Evolutionary conservation across 2,888 invertebrate species (phyloP).

Genomic region (Andrena bicolor): DNA sequence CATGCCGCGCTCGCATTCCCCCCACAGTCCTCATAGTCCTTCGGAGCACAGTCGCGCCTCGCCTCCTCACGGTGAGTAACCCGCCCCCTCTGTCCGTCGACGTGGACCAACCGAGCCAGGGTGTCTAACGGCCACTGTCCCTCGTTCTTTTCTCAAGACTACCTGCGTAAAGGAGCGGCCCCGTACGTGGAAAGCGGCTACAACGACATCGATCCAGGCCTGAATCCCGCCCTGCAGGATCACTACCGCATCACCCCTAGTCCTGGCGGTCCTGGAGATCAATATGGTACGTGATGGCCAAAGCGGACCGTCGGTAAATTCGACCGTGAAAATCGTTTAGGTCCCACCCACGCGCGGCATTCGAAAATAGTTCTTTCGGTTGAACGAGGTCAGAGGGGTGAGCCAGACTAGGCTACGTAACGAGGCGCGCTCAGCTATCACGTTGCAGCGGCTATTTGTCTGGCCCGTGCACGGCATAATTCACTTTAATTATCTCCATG

Average conservation of each 20-base stretch:
- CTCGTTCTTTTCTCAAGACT: conserved; percentile 81
- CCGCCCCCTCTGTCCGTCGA: no score
- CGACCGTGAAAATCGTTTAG: neutral
- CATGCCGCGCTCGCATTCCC: conserved; percentile 81
- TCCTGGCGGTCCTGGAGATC: conserved; percentile 87
- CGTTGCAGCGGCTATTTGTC: conserved; percentile 40
- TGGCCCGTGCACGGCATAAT: conserved; percentile 59
- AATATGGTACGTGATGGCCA: conserved; percentile 85
- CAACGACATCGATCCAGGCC: conserved; percentile 87
- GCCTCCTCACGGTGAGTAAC: conserved; percentile 81
- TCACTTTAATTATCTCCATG: conserved; percentile 68
- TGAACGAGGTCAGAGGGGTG: neutral
- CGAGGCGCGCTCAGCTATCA: conserved; percentile 35
- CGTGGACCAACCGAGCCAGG: neutral
- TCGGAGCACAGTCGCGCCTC: conserved; percentile 84
- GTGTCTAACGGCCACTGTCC: neutral
- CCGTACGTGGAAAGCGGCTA: conserved; percentile 88
- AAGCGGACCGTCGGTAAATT: neutral
- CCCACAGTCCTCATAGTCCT: conserved; percentile 83
- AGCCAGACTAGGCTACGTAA: conserved; percentile 22
- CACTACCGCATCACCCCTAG: conserved; percentile 89
- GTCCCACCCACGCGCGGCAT: neutral
- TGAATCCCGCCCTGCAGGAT: conserved; percentile 84
- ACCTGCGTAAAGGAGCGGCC: conserved; percentile 86
- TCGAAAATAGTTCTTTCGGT: conserved; percentile 4